Percentiles rank a stretch among this genome's conserved stretches.
Conservation (phyloP, 2,797 vertebrate genomes). For the Orientallactaga sibirica region DNA sequence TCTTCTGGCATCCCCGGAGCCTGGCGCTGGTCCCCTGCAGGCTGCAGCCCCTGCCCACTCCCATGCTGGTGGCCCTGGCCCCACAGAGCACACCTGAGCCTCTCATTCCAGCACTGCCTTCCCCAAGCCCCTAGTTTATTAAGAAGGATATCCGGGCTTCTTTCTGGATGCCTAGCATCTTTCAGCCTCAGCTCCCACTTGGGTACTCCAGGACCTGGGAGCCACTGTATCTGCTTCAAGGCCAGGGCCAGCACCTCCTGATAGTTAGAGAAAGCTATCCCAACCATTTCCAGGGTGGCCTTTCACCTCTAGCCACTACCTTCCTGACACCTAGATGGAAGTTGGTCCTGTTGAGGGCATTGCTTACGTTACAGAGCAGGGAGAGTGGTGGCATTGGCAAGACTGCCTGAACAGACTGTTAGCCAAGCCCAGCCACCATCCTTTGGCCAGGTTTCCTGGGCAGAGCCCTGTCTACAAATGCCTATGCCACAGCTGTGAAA, state of each 20-base stretch:
- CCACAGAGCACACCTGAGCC: slow-evolving; percentile 91
- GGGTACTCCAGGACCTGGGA: neutral
- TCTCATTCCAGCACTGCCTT: neutral
- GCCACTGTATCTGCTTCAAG: neutral
- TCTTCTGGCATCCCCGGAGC: slow-evolving; percentile 78
- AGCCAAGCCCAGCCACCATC: neutral
- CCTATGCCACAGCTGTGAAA: neutral
- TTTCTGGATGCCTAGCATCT: neutral
- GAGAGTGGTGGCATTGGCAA: neutral
- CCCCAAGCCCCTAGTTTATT: neutral
- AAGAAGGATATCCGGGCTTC: neutral
- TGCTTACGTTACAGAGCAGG: neutral
- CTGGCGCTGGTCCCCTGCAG: slow-evolving; percentile 86
- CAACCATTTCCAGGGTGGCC: neutral
- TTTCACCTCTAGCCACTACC: neutral
- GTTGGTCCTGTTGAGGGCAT: neutral
- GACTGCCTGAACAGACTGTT: too few relatives aligned
- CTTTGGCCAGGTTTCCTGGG: neutral
- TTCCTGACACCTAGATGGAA: neutral
- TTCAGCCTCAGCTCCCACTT: neutral
- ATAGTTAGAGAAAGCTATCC: neutral
- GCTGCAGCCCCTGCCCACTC: slow-evolving; percentile 89
- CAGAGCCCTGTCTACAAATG: neutral
- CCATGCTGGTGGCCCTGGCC: slow-evolving; percentile 92
- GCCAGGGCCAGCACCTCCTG: neutral